These are phyloP conservation scores for Antheraea yamamai DNA, from an alignment of 2,888 invertebrate species.

Conservation along the genomic window DNA sequence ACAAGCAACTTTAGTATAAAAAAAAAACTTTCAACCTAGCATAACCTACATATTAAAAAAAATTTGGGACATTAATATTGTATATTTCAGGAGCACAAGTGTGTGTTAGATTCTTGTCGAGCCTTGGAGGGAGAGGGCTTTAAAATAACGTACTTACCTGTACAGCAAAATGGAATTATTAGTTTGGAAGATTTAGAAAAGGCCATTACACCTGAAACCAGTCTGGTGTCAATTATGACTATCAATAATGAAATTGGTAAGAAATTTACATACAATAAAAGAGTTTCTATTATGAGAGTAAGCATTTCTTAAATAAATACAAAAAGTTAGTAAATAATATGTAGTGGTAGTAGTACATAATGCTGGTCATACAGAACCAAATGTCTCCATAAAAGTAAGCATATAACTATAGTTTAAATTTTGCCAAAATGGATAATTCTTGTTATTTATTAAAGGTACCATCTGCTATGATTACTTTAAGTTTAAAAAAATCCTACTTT, in stretches of 20 bases:
- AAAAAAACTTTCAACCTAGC: no score
- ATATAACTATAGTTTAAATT: neutral
- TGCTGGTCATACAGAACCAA: neutral
- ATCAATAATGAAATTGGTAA: slow-evolving; percentile 98
- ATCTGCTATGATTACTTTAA: slow-evolving; percentile 7
- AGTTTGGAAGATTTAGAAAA: slow-evolving; percentile 90
- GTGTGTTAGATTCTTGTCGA: slow-evolving; percentile 98
- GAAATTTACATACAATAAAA: neutral
- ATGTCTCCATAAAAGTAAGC: no score
- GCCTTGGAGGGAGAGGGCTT: slow-evolving; percentile 97
- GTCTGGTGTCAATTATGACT: slow-evolving; percentile 97
- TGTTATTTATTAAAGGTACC: no score
- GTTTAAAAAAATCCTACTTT: neutral
- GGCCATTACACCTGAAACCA: slow-evolving; percentile 93
- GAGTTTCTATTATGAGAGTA: neutral
- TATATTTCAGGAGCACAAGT: slow-evolving; percentile 95
- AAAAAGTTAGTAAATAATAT: neutral
- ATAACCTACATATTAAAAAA: no score
- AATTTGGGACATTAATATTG: no score
- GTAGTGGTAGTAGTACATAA: no score
- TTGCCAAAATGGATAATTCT: neutral
- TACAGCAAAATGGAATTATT: slow-evolving; percentile 92
- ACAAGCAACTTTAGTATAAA: neutral
- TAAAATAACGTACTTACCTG: slow-evolving; percentile 97
- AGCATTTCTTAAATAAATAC: neutral